These are phyloP conservation scores for Dromas ardeola DNA, from an alignment of 2,113 vertebrate genomes.

Conservation along the genomic window DNA sequence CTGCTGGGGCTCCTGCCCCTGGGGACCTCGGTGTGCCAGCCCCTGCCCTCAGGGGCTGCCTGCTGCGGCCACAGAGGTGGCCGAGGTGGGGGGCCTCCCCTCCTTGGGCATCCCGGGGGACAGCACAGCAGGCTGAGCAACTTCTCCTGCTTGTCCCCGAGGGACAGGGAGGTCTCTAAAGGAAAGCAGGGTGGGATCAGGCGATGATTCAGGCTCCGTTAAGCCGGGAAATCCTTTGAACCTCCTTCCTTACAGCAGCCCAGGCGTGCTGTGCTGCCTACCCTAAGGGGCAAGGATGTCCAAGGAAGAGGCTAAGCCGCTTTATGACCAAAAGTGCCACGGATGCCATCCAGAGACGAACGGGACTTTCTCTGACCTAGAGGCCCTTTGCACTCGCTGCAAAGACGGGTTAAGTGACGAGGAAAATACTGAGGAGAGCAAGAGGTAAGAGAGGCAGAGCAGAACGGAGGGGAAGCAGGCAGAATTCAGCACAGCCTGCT, in stretches of 20 bases:
- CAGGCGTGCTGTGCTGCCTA: background rate
- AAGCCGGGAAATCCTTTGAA: background rate
- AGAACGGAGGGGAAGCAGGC: background rate
- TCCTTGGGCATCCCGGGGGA: background rate
- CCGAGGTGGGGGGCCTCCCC: background rate
- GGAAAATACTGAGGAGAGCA: background rate
- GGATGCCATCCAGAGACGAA: background rate
- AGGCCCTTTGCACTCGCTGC: background rate
- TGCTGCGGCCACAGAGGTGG: background rate
- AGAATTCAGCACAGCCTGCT: background rate
- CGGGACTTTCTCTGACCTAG: background rate
- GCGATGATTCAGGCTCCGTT: background rate
- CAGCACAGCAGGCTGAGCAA: background rate
- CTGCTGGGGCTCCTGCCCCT: background rate
- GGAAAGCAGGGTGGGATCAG: background rate
- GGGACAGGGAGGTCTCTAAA: background rate
- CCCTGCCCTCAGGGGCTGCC: background rate
- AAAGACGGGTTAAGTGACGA: background rate
- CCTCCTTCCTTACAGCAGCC: background rate
- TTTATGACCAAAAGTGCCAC: background rate
- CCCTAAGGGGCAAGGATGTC: background rate
- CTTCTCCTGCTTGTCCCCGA: rapidly evolving
- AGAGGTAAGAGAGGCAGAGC: background rate
- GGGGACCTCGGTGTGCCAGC: rapidly evolving
- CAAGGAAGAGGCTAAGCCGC: background rate